Evolutionary conservation across 2,113 vertebrate species (phyloP).

Genomic region (Grammomys surdaster): DNA sequence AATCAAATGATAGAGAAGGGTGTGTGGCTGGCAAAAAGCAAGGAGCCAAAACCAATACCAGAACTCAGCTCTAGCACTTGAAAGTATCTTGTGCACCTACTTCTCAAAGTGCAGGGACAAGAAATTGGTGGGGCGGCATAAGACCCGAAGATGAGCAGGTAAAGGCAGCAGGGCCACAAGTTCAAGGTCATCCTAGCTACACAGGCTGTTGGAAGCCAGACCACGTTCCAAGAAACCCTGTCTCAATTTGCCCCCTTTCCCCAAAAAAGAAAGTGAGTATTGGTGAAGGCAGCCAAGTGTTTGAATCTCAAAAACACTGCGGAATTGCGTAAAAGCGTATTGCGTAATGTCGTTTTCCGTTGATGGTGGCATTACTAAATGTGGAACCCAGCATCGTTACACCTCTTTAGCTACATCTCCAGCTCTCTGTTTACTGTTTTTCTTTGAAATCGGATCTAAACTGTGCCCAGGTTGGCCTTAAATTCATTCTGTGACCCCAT

Average conservation of each 20-base stretch:
- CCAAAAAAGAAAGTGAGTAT: neutral
- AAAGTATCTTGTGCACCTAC: neutral
- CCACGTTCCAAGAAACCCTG: too few relatives aligned
- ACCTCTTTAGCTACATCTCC: neutral
- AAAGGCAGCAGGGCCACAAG: neutral
- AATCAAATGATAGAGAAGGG: neutral
- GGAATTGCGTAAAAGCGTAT: neutral
- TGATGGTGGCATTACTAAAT: neutral
- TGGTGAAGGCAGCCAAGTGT: neutral
- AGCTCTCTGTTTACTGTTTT: too few relatives aligned
- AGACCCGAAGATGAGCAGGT: too few relatives aligned
- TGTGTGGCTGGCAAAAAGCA: neutral
- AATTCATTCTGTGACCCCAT: neutral
- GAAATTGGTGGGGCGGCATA: neutral
- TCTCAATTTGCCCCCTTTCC: neutral
- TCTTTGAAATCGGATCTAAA: neutral
- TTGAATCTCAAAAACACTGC: neutral
- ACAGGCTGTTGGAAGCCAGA: neutral
- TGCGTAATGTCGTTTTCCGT: too few relatives aligned
- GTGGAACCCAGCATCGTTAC: neutral
- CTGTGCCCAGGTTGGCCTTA: neutral
- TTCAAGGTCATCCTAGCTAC: neutral
- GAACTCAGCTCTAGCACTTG: neutral
- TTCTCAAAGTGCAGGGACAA: constrained; percentile 6
- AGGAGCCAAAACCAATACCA: neutral